Evolutionary conservation across 2,888 invertebrate genomes (phyloP).

Genomic region (Drepana falcataria): DNA sequence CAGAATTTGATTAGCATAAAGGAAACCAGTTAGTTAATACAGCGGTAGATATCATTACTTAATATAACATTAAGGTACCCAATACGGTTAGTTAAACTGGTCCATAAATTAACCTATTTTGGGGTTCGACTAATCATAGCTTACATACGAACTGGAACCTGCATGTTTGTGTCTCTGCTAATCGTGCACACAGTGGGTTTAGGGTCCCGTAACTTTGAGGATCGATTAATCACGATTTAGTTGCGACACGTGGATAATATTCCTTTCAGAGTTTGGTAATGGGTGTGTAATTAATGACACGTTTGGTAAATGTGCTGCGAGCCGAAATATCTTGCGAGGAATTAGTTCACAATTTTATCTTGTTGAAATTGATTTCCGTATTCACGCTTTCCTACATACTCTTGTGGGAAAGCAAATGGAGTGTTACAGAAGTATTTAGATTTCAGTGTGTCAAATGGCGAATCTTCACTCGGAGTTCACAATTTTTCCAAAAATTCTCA

Average conservation of each 20-base stretch:
- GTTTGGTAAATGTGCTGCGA: not conserved
- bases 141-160: constrained; percentile 6
- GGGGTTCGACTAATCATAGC: constrained; percentile 5
- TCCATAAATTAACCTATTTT: constrained; percentile 11
- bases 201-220: constrained; percentile 9
- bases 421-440: no score
- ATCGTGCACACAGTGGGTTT: constrained; percentile 9
- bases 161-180: constrained; percentile 6
- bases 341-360: not conserved
- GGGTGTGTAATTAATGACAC: constrained; percentile 1
- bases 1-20: not conserved
- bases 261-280: constrained; percentile 6
- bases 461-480: no score
- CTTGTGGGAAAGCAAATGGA: no score
- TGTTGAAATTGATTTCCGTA: no score
- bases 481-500: no score
- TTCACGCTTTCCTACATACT: no score
- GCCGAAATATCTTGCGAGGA: not conserved
- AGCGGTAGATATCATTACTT: not conserved
- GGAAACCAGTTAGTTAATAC: not conserved
- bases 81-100: constrained; percentile 3
- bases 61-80: not conserved
- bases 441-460: no score
- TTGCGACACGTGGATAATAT: constrained; percentile 8
- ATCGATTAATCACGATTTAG: constrained; percentile 16